Evolutionary conservation across 2,113 vertebrate genomes (phyloP), one percentile per base, ranked within the genome.

Genomic region (Lagopus leucura): DNA sequence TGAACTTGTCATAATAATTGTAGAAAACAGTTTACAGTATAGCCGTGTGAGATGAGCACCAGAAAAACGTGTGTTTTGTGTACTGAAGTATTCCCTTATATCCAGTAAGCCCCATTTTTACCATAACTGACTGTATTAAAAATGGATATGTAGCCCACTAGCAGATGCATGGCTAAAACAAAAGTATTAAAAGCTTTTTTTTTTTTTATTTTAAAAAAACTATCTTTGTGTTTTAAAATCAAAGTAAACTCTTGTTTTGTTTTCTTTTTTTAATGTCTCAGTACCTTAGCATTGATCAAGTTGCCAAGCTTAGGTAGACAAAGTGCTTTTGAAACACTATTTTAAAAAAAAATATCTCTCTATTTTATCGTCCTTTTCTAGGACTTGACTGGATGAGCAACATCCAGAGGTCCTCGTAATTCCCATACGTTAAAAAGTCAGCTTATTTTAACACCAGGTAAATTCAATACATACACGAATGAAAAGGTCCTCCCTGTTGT

Each of bases 251-350:
- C 54, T 93, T 95, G 86, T 90, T 83, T 92, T 88, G 91, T 92
- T 89, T 58, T 52, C 8, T 58, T 75, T 84, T 95, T 96, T 94
- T 93, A 92, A 98, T 85, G 84, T 98, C 96, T 98, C 92, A 96
- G 96, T 97, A 97, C 97, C 97, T 97, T 84, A 97, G 97, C 97
- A 97, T 97, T 97, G 96, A 97, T 97, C 95, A 98, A 97, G 97
- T 96, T 95, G 97, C 97, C 98, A 97, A 97, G 95, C 97, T 95
- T 98, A 95, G 97, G 97, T 97, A 98, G 97, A 94, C 98, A 98
- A 99, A 99, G 98, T 99, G 98, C 98, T 98, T 97, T 95, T 96
- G 96, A 98, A 98, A 98, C 96, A 97, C 97, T 96, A 97, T 96
- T 92, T 55, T 95, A 73, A 92, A 98, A 97, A 98, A 97, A 97